Percentiles rank a stretch among this genome's conserved stretches.
phyloP scores from a whole-genome alignment of 2,113 vertebrate genomes.

The Burhinus oedicnemus region DNA sequence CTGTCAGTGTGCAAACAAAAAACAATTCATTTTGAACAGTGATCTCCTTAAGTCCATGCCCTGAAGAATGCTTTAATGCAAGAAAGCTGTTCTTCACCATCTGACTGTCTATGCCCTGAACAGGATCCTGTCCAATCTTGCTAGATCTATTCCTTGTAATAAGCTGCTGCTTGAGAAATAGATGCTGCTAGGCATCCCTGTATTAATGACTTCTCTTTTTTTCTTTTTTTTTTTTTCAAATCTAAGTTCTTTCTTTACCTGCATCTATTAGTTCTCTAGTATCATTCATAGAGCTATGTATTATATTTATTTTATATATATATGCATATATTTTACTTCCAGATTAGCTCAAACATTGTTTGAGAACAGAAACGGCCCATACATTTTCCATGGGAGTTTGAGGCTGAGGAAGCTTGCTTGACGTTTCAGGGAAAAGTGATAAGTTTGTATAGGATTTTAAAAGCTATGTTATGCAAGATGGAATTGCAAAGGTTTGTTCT shows the following conservation, averaged over 20 bases:
- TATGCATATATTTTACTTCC: slow-evolving; percentile 4
- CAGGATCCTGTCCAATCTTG: background rate
- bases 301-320: background rate
- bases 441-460: background rate
- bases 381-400: background rate
- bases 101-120: background rate
- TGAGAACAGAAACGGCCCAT: background rate
- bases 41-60: background rate
- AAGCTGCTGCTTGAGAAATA: background rate
- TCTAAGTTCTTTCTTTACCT: background rate
- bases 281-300: background rate
- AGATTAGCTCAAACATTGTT: background rate
- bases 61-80: background rate
- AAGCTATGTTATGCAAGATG: background rate
- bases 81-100: background rate
- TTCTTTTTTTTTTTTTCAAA: background rate
- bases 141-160: background rate
- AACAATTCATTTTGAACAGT: background rate
- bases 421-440: slow-evolving; percentile 14
- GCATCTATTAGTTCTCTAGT: background rate
- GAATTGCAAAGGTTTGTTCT: slow-evolving; percentile 26
- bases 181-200: background rate
- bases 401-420: background rate
- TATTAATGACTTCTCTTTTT: background rate
- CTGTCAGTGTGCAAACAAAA: background rate